Evolutionary conservation across 2,797 vertebrate species (phyloP).

Genomic region (Euthynnus affinis): DNA sequence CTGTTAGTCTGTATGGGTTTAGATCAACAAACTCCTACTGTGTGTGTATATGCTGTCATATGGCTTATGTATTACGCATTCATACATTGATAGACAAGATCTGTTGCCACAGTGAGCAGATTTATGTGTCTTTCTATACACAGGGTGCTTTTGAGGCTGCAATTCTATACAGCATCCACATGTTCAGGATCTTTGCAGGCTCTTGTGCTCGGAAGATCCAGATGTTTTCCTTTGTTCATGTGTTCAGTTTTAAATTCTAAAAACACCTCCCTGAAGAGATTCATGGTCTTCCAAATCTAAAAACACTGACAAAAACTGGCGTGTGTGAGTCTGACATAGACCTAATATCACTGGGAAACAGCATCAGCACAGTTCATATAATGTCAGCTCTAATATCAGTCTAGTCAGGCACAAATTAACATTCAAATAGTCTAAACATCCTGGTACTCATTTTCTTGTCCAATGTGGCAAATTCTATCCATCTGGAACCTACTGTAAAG

Average conservation of each 20-base stretch:
- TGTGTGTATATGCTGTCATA: constrained; percentile 6
- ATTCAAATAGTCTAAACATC: constrained; percentile 43
- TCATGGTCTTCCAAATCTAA: constrained; percentile 25
- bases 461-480: constrained; percentile 38
- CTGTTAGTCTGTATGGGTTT: constrained; percentile 20
- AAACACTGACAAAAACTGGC: constrained; percentile 28
- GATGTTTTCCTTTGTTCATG: constrained; percentile 52
- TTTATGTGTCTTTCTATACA: constrained; percentile 47
- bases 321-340: constrained; percentile 21
- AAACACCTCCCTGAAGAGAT: constrained; percentile 19
- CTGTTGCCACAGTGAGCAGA: constrained; percentile 34
- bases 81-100: constrained; percentile 31
- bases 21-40: constrained; percentile 31
- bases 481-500: constrained; percentile 52
- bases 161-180: constrained; percentile 37
- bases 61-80: constrained; percentile 33
- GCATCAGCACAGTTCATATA: constrained; percentile 38
- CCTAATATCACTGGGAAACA: constrained; percentile 48
- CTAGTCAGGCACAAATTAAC: constrained; percentile 45
- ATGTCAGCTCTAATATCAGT: constrained; percentile 38
- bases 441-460: constrained; percentile 36
- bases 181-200: constrained; percentile 33
- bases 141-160: constrained; percentile 35
- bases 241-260: constrained; percentile 24
- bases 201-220: constrained; percentile 46